phyloP scores from a whole-genome alignment of 1,140 invertebrate genomes.

The Epicauta chinensis region DNA sequence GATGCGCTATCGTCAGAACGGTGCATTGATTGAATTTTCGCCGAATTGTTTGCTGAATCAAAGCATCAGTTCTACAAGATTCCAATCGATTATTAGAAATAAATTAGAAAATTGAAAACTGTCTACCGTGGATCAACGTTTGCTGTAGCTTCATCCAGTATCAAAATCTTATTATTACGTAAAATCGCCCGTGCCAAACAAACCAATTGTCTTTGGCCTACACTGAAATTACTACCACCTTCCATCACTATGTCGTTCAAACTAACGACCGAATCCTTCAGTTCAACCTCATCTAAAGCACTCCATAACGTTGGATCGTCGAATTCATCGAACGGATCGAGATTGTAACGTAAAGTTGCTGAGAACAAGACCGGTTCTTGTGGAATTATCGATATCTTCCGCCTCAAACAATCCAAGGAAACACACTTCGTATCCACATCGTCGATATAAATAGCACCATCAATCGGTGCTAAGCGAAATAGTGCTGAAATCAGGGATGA shows the following conservation, averaged over 20 bases:
- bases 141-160: conserved; percentile 56
- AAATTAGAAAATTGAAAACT: too few species aligned
- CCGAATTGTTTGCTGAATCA: conserved; percentile 66
- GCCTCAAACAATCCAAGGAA: conserved; percentile 63
- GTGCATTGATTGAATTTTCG: conserved; percentile 65
- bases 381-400: conserved; percentile 74
- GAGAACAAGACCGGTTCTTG: conserved; percentile 80
- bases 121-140: conserved; percentile 56
- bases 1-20: conserved; percentile 77
- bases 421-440: conserved; percentile 56
- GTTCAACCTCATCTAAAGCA: conserved; percentile 58
- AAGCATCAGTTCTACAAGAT: conserved; percentile 51
- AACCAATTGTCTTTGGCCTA: conserved; percentile 56
- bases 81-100: not conserved
- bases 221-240: conserved; percentile 50
- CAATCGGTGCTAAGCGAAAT: conserved; percentile 59
- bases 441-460: conserved; percentile 68
- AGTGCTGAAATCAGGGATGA: conserved; percentile 69
- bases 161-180: conserved; percentile 50
- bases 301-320: conserved; percentile 58
- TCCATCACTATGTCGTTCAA: conserved; percentile 50
- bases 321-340: conserved; percentile 74
- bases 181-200: conserved; percentile 60
- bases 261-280: conserved; percentile 49
- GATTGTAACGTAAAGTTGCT: conserved; percentile 70